phyloP scores from a whole-genome alignment of 1,140 invertebrate genomes.

The Fopius arisanus region DNA sequence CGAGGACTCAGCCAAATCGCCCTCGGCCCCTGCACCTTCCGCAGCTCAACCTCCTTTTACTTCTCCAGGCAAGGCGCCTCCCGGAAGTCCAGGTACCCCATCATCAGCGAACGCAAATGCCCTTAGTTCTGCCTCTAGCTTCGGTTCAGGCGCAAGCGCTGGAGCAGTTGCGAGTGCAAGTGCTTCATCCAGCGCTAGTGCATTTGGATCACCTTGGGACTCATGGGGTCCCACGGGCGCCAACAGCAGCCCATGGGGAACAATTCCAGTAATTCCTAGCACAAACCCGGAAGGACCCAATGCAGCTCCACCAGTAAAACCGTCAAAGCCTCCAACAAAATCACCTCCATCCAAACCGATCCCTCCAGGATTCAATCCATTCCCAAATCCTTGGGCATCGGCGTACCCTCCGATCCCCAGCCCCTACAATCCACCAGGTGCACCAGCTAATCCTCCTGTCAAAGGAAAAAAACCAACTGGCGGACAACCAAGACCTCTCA shows the following conservation, averaged over 20 bases:
- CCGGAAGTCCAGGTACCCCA: not conserved
- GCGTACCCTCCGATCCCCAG: no score
- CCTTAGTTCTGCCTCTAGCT: constrained; percentile 26
- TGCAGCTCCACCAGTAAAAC: not conserved
- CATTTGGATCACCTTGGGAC: not conserved
- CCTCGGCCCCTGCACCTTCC: not conserved
- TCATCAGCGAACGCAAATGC: constrained; percentile 4
- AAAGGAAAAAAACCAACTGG: not conserved
- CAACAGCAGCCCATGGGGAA: no score
- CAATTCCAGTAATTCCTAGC: not conserved
- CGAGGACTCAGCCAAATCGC: not conserved
- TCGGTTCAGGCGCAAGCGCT: constrained; percentile 11
- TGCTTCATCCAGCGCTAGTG: not conserved
- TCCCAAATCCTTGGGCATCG: not conserved
- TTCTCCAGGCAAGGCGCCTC: not conserved
- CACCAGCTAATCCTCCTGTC: not conserved
- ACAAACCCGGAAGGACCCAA: not conserved
- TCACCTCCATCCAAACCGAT: not conserved
- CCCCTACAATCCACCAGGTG: not conserved
- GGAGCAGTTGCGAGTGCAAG: constrained; percentile 4
- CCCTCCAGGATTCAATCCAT: not conserved
- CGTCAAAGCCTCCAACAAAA: not conserved
- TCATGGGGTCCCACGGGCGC: no score
- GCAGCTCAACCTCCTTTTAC: not conserved
- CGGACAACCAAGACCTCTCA: not conserved